These are phyloP conservation scores for Cephus spinipes DNA, from an alignment of 2,888 invertebrate species.

Conservation along the genomic window DNA sequence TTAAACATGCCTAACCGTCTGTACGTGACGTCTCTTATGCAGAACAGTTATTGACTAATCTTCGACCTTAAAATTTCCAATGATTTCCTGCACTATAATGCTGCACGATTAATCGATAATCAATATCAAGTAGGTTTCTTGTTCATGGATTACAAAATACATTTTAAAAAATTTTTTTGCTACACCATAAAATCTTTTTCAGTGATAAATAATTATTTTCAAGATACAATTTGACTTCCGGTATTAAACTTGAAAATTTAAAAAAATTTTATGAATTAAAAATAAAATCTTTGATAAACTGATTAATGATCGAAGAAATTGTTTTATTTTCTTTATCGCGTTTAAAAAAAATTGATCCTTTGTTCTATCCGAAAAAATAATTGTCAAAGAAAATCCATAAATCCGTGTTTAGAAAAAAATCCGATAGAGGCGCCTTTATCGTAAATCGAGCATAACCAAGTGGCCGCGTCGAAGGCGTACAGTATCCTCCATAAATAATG, in stretches of 20 bases:
- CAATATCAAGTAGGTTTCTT: neutral
- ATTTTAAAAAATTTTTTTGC: neutral
- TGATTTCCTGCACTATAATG: slow-evolving; percentile 17
- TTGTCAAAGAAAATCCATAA: neutral
- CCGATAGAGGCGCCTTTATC: neutral
- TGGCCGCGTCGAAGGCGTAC: slow-evolving; percentile 37
- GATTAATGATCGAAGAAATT: neutral
- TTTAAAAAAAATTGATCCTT: neutral
- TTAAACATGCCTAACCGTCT: slow-evolving; percentile 58
- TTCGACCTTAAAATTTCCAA: slow-evolving; percentile 26
- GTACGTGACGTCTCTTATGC: slow-evolving; percentile 50
- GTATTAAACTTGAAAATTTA: neutral
- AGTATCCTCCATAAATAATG: slow-evolving; percentile 61
- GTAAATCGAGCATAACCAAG: neutral
- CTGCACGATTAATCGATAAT: neutral
- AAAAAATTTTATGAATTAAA: neutral
- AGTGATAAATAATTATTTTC: neutral
- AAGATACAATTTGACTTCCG: neutral
- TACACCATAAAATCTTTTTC: neutral
- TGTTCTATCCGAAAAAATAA: neutral
- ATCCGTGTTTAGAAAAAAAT: neutral
- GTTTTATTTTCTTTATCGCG: neutral
- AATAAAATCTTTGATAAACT: neutral
- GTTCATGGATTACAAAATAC: neutral
- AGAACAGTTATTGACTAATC: slow-evolving; percentile 39